Base-by-base conservation (phyloP, 2,113 vertebrate species). In the Calyptommatus sinebrachiatus region DNA sequence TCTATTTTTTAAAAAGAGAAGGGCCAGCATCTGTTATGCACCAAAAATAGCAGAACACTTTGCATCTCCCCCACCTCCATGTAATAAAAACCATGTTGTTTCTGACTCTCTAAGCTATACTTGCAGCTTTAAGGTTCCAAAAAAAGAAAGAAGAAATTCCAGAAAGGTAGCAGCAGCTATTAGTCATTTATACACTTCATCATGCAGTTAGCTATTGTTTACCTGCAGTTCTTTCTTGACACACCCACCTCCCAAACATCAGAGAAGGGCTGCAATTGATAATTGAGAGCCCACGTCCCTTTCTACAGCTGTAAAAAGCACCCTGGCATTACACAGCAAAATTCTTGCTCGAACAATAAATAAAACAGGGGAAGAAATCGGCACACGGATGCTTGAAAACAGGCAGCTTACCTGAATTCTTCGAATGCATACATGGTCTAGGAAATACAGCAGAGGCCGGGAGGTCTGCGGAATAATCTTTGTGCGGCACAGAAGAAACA, bases 381-480 rank as follows among this genome's bases (percentile, higher is more conserved):
- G 80, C 89, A 91, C 88, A 73, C 76, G 79, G 90, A 93, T 84
- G 84, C 45, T 91, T 88, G 89, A 90, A 71, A 94, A 87, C 85
- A 88, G 87, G 84, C 88, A 88, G 90, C 96, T 89, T 96, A 96
- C 95, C 96, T 95, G 94, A 96, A 94, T 95, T 96, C 95, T 92
- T 96, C 95, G 94, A 95, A 95, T 92, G 94, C 95, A 93, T 95
- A 96, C 96, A 97, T 97, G 94, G 94, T 92, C 94, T 94, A 94
- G 88, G 84, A 86, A 86, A 88, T 90, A 31, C 90, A 84, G 81
- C 89, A 89, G 87, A 91, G 80, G 88, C 92, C 93, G 89, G 86
- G 78, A 85, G 87, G 89, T 87, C 53, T 70, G 83, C 86, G 88
- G 79, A 90, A 91, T 79, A 83, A 84, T 90, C 92, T 91, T 92